Evolutionary conservation across 2,888 invertebrate species (phyloP).

Genomic region (Ptilodon capucinus): DNA sequence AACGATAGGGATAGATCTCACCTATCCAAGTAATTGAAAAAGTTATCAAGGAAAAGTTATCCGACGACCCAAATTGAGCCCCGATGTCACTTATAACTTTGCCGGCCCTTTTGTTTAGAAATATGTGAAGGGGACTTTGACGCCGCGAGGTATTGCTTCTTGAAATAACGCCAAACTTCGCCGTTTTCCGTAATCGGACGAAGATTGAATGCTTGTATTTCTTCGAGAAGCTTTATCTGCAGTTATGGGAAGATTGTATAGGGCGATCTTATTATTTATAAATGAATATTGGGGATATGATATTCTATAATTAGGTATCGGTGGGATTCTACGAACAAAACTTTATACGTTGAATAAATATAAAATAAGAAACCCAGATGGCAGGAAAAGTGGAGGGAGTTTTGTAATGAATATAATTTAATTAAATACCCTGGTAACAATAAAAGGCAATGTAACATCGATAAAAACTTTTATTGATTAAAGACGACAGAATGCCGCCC

Average conservation of each 20-base stretch:
- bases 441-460: conserved; percentile 71
- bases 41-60: conserved; percentile 53
- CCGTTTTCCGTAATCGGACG: neutral
- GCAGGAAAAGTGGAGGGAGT: neutral
- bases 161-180: conserved; percentile 11
- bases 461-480: conserved; percentile 81
- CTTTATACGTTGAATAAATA: too few relatives aligned
- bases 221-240: neutral
- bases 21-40: conserved; percentile 54
- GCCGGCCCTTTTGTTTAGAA: conserved; percentile 34
- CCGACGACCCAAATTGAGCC: conserved; percentile 39
- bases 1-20: conserved; percentile 27
- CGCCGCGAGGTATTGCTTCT: conserved; percentile 11
- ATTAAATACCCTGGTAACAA: conserved; percentile 18
- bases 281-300: too few relatives aligned
- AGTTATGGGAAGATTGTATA: neutral
- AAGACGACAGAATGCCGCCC: conserved; percentile 69
- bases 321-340: neutral
- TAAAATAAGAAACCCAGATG: too few relatives aligned
- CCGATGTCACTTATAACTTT: conserved; percentile 47
- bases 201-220: neutral
- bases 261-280: too few relatives aligned
- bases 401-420: neutral
- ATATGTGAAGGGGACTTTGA: conserved; percentile 15
- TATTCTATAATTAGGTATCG: too few relatives aligned